phyloP scores from a whole-genome alignment of 2,888 invertebrate species.

The Lasioglossum lativentre region DNA sequence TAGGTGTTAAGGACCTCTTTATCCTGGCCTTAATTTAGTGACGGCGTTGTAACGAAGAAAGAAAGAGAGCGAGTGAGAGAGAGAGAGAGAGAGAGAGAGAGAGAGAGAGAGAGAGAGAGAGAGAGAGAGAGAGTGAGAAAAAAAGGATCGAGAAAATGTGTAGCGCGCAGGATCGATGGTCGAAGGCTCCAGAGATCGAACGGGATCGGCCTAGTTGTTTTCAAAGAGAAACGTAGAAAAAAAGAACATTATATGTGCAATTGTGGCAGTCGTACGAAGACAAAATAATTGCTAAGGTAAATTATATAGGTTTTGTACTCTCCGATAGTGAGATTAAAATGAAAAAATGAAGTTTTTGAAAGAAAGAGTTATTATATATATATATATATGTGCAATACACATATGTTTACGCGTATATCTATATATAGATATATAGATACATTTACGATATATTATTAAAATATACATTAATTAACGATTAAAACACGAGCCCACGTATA shows the following conservation, averaged over 20 bases:
- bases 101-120: not conserved
- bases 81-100: not conserved
- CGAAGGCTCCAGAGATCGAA: not conserved
- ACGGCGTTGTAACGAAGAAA: conserved; percentile 7
- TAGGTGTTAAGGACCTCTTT: conserved; percentile 2
- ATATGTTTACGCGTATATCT: conserved; percentile 20
- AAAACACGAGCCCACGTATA: conserved; percentile 46
- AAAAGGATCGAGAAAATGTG: not conserved
- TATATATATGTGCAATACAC: conserved; percentile 15
- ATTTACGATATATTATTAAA: conserved; percentile 10
- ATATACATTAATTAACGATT: conserved; percentile 23
- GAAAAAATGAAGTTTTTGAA: conserved; percentile 37
- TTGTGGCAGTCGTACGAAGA: conserved; percentile 69
- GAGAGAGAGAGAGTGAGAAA: not conserved
- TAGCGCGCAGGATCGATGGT: conserved; percentile 1
- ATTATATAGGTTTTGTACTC: conserved; percentile 69
- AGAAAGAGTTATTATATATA: conserved; percentile 53
- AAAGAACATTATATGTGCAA: conserved; percentile 44
- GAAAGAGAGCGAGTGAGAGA: not conserved
- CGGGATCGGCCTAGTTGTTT: conserved; percentile 45
- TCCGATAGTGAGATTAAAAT: conserved; percentile 38
- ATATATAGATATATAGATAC: not conserved
- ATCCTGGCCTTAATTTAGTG: conserved; percentile 13
- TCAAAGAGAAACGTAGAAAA: not conserved
- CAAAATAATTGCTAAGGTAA: conserved; percentile 82